Percentiles rank a stretch among this genome's conserved stretches.
phyloP scores from a whole-genome alignment of 2,888 invertebrate genomes.

The Eumerus sabulonum region DNA sequence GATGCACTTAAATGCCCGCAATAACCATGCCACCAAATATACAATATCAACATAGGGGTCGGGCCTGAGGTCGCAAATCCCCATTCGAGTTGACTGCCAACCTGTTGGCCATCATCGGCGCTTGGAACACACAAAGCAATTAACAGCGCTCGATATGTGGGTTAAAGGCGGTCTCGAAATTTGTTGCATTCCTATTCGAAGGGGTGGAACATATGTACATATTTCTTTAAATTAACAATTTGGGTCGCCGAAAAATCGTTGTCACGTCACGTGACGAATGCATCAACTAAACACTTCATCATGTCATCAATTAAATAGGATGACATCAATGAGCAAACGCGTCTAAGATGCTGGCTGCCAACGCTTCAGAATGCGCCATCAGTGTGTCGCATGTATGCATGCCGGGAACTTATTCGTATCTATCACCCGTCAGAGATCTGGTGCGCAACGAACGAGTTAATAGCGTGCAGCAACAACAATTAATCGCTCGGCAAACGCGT shows the following conservation, averaged over 20 bases:
- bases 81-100: slow-evolving; percentile 14
- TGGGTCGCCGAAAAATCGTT: slow-evolving; percentile 60
- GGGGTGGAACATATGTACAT: slow-evolving; percentile 12
- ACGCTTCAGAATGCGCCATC: background rate
- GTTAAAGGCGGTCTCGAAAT: slow-evolving; percentile 23
- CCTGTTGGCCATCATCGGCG: slow-evolving; percentile 63
- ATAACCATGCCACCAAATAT: slow-evolving; percentile 62
- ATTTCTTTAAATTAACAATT: slow-evolving; percentile 59
- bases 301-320: slow-evolving; percentile 67
- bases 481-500: slow-evolving; percentile 65
- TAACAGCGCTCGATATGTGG: slow-evolving; percentile 58
- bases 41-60: slow-evolving; percentile 67
- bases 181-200: background rate
- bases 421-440: slow-evolving; percentile 56
- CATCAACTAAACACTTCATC: slow-evolving; percentile 66
- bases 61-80: slow-evolving; percentile 48
- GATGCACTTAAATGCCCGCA: slow-evolving; percentile 58
- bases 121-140: slow-evolving; percentile 60
- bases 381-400: slow-evolving; percentile 41
- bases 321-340: slow-evolving; percentile 49
- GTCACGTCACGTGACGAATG: slow-evolving; percentile 64
- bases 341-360: slow-evolving; percentile 53
- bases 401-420: too few relatives aligned
- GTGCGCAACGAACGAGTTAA: slow-evolving; percentile 68
- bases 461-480: slow-evolving; percentile 63